Evolutionary conservation across 2,797 vertebrate genomes (phyloP).

Genomic region (Alca torda): DNA sequence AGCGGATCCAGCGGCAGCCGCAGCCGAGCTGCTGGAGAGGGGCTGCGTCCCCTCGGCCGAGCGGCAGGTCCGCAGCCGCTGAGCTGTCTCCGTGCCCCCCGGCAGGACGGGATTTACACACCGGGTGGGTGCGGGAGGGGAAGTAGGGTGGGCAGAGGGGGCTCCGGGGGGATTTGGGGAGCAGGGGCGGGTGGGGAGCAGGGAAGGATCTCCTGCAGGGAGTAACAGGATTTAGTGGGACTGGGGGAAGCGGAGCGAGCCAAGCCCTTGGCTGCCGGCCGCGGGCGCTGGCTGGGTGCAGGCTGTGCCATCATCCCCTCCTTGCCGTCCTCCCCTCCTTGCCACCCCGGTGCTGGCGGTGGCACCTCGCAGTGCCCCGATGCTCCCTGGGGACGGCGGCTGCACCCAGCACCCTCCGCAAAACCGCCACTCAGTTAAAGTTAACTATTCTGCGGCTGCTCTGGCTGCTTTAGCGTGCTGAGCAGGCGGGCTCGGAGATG

Average conservation of each 20-base stretch:
- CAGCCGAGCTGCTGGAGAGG: neutral
- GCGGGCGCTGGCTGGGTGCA: neutral
- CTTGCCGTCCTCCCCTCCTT: neutral
- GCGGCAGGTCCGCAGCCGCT: neutral
- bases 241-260: neutral
- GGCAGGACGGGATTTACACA: neutral
- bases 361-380: neutral
- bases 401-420: neutral
- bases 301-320: neutral
- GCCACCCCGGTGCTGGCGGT: accelerated
- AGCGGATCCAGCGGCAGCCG: neutral
- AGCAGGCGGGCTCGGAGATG: conserved; percentile 50
- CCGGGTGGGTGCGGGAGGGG: neutral
- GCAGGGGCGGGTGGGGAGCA: neutral
- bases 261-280: neutral
- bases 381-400: accelerated
- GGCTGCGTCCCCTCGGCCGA: neutral
- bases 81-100: neutral
- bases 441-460: conserved; percentile 25
- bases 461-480: conserved; percentile 39
- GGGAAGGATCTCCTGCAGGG: neutral
- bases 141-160: neutral
- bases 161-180: neutral
- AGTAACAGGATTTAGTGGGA: conserved; percentile 5
- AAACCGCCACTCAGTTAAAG: neutral